Base-by-base conservation (phyloP, 2,888 invertebrate genomes). In the Germaria angustata region DNA sequence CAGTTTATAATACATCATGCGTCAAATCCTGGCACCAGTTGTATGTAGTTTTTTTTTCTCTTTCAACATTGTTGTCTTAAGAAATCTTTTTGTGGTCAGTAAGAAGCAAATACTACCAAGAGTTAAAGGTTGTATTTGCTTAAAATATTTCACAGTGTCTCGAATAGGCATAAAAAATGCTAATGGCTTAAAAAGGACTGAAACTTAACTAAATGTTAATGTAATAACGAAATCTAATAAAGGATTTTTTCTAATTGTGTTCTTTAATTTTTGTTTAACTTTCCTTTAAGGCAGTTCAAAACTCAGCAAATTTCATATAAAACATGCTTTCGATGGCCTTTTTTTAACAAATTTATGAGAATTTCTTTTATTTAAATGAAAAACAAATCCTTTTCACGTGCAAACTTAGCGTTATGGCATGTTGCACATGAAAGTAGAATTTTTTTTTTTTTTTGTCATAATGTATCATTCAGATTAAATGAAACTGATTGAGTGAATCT, bases 1-100 rank as follows among this genome's bases (percentile, higher is more conserved):
- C 49, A 68, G 73, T 55, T 78, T 80, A 63, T 41, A 80, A 81
- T 81, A 63, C 81, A 69, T 78, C 78, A 78, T 78, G 81, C 69
- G 73, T 81, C 81, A 81, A 81, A 78, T 81, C 68, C 51, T 73
- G 73, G 63, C 81, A 81, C 55, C 78, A 69, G 63, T 46, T 57
- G 6, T 22, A 57, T 53, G 11, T n/a, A 46, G 36, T 65, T 24
- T 39, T 28, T 41, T 76, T 36, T 51, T 6, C 28, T 28, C 28
- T 28, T 3, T 28, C 28, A 15, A 11, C 2, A 32, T n/a, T 11
- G 8, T 7, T 53, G 1, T 28, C 6, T 9, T 36, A 28, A 2
- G 9, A 28, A 11, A 17, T 24, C 63, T 46, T 36, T 66, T 22
- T 77, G 53, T 68, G 61, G 44, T 66, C 72, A 68, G 32, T 15